Base-by-base conservation (phyloP, 2,113 vertebrate genomes). In the Aleadryas rufinucha region DNA sequence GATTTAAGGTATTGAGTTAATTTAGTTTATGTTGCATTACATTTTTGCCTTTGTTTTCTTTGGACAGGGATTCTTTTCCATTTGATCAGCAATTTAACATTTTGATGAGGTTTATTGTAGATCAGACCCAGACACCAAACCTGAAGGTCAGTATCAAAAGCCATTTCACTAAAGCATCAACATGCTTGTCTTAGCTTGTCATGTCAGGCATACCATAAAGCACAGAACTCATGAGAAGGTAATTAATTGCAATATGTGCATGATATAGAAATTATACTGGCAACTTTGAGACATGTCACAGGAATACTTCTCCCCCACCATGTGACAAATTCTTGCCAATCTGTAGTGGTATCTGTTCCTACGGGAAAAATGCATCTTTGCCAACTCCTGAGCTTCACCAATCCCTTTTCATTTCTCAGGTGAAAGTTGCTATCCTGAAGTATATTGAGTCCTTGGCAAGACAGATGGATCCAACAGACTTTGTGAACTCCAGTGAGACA, bases 1-100 rank as follows among this genome's bases (percentile, higher is more conserved):
- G 2, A 27, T 77, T 80, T 64, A 45, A 60, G 35, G 4, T 64
- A n/a, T 35, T 1, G 2, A 82, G 19, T 33, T 79, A 79, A 59
- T 64, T 75, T 68, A n/a, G 26, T 11, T 35, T 82, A 61, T 66
- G 15, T 77, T 95, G 13, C 37, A 39, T 84, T 74, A 87, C 26
- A 13, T 53, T 78, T 75, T 76, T 95, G 24, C 52, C 74, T 87
- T 83, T 87, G 44, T 95, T 90, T 92, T 88, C 60, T 91, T 84
- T 95, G 81, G 26, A 93, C 93, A 99, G 99, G 94, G 99, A 99
- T 93, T 99, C 99, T 57, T 99, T 99, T 96, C 99, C 99, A 3
- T 99, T 99, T 87, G 99, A 99, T 97, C 99, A 99, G 44, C 99
- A 99, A 56, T 99, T 99, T 98, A 99, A 99, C 95, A 99, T 99